Evolutionary conservation across 23 tunicate genomes (phyloP).

Genomic region (Pegea sp.): DNA sequence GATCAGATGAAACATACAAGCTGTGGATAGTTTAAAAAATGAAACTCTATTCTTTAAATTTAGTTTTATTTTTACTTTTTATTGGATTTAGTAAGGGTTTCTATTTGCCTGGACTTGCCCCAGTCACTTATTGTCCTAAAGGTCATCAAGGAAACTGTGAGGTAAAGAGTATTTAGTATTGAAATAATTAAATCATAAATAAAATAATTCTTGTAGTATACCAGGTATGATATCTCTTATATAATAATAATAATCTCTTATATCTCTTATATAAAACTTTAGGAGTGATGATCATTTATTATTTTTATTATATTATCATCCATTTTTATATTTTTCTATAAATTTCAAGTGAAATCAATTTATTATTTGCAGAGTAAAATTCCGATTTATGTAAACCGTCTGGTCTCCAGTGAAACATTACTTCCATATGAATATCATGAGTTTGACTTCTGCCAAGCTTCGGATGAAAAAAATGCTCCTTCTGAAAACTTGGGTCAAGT

Average conservation of each 20-base stretch:
- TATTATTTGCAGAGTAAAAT: slow-evolving; percentile 28
- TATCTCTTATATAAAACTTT: neutral
- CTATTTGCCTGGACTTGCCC: slow-evolving; percentile 84
- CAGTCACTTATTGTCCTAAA: slow-evolving; percentile 63
- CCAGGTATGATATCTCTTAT: neutral
- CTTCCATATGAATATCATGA: slow-evolving; percentile 79
- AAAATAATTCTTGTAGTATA: neutral
- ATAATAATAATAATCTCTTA: neutral
- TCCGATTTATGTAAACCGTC: slow-evolving; percentile 72
- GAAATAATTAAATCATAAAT: neutral
- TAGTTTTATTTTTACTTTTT: neutral
- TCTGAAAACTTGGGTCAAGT: slow-evolving; percentile 95
- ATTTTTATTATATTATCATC: neutral
- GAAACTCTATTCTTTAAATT: no score
- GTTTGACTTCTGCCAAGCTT: slow-evolving; percentile 67
- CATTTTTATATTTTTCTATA: neutral
- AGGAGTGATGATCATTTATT: neutral
- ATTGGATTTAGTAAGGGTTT: slow-evolving; percentile 12
- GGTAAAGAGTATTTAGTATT: slow-evolving; percentile 5
- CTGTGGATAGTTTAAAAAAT: no score
- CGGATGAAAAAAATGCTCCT: slow-evolving; percentile 11
- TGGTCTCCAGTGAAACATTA: slow-evolving; percentile 81
- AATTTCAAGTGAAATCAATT: neutral
- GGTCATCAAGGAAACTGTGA: slow-evolving; percentile 11
- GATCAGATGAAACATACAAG: no score